A percentile compares a stretch with the other conserved stretches of the same genome.
These are phyloP conservation scores for Catajapyx aquilonaris DNA, from an alignment of 1,140 invertebrate species.

Conservation along the genomic window DNA sequence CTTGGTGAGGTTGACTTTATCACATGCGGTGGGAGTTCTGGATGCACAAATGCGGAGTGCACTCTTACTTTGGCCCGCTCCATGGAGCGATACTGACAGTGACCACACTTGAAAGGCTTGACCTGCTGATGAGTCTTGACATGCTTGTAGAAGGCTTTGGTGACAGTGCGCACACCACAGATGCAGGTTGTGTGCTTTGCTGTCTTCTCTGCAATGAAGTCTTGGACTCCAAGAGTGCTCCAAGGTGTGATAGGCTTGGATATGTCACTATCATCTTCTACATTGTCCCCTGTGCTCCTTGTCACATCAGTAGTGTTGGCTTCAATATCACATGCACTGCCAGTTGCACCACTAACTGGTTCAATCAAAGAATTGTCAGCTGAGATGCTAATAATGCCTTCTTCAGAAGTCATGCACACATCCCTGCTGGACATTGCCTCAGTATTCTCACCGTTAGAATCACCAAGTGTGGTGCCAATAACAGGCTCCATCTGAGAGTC, in stretches of 20 bases:
- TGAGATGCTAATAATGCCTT: not conserved
- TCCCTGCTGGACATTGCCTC: too few species aligned
- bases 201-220: constrained; percentile 2
- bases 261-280: too few species aligned
- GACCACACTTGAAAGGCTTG: constrained; percentile 8
- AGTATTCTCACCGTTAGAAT: too few species aligned
- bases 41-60: constrained; percentile 7
- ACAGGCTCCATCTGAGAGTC: too few species aligned
- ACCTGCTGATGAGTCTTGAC: constrained; percentile 6
- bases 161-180: constrained; percentile 2
- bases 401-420: not conserved
- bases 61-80: constrained; percentile 9
- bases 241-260: too few species aligned
- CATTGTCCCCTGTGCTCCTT: not conserved
- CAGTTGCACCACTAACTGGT: not conserved
- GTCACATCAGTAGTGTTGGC: not conserved
- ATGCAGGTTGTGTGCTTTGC: constrained; percentile 1
- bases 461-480: too few species aligned
- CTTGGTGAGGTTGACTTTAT: too few species aligned
- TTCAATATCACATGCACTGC: not conserved
- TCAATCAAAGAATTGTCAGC: not conserved
- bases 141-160: constrained; percentile 9
- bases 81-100: constrained; percentile 8
- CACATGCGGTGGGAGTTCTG: constrained; percentile 4
- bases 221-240: not conserved